A percentile compares a stretch with the other conserved stretches of the same genome.
Evolutionary conservation across 1,140 invertebrate genomes (phyloP).

Genomic region (Drosophila watanabei): DNA sequence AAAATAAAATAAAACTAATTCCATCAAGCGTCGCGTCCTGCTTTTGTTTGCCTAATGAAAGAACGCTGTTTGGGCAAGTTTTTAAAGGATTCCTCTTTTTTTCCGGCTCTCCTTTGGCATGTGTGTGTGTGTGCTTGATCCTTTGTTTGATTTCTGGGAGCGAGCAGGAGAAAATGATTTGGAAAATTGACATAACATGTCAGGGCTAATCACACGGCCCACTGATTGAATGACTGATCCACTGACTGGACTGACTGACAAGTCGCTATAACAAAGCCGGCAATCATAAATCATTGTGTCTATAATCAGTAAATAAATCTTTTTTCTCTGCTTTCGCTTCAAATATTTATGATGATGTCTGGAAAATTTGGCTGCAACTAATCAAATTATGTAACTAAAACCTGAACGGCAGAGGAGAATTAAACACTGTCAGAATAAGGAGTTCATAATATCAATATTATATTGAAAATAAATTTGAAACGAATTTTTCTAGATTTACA

Average conservation of each 20-base stretch:
- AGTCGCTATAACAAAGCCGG: conserved; percentile 34
- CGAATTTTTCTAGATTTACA: too few relatives aligned
- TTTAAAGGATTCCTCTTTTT: conserved; percentile 67
- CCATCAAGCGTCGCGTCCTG: conserved; percentile 66
- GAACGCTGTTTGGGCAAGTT: conserved; percentile 78
- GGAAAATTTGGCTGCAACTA: conserved; percentile 56
- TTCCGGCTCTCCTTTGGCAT: not conserved
- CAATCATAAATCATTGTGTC: conserved; percentile 71
- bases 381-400: conserved; percentile 79
- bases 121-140: conserved; percentile 16
- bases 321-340: conserved; percentile 51
- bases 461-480: too few relatives aligned
- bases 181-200: conserved; percentile 81
- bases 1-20: conserved; percentile 79
- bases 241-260: conserved; percentile 35
- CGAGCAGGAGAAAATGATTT: conserved; percentile 66
- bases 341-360: conserved; percentile 74
- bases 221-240: conserved; percentile 51
- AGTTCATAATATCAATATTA: not conserved
- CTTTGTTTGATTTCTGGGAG: conserved; percentile 64
- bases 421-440: not conserved
- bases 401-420: conserved; percentile 8
- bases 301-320: conserved; percentile 76
- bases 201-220: conserved; percentile 75
- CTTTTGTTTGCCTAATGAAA: conserved; percentile 82